Evolutionary conservation across 2,888 invertebrate genomes (phyloP), one percentile per base, ranked within the genome.

Genomic region (Heliconius aoede): DNA sequence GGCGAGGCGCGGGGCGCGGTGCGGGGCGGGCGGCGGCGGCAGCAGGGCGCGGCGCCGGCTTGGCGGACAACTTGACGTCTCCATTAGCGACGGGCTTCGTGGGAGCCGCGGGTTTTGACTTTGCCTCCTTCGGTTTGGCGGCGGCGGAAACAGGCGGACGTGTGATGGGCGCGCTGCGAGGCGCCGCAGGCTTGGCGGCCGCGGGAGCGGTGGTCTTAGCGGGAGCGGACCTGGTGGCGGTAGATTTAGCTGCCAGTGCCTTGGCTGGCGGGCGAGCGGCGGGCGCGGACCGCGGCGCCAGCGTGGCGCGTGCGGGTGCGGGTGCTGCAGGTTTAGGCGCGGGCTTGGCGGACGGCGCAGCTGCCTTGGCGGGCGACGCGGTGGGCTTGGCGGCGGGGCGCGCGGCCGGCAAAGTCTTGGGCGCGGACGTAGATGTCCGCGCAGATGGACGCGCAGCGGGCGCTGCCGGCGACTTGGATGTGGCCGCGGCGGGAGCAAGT

Each of bases 71-170:
- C 79, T 76, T 86, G 76, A 80, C 82, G 84, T 96, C 96, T 18
- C 95, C 96, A 83, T 95, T 96, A 3, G 94, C 84, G 13, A 95
- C 95, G 26, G 81, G 80, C 84, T 93, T 95, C 36, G 95, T 95
- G 0, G 86, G 82, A 11, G 85, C 84, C 73, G 86, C 86, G 32
- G 85, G 83, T 75, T 85, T 86, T 4, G 85, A 79, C 60, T 84
- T 82, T 4, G 82, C 67, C 8, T 84, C 83, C 51, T 85, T 85
- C 18, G 86, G 82, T 58, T 86, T 89, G 40, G 89, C 77, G 69
- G 73, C 73, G 74, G 62, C 24, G 18, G 83, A 68, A 7, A 65
- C 24, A 1, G 78, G 72, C 13, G 84, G 77, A 69, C 80, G 79
- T 15, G 81, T 26, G 76, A 79, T 76, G n/a, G 36, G 76, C 40